phyloP scores from a whole-genome alignment of 2,888 invertebrate species.

The Apantesis nais region DNA sequence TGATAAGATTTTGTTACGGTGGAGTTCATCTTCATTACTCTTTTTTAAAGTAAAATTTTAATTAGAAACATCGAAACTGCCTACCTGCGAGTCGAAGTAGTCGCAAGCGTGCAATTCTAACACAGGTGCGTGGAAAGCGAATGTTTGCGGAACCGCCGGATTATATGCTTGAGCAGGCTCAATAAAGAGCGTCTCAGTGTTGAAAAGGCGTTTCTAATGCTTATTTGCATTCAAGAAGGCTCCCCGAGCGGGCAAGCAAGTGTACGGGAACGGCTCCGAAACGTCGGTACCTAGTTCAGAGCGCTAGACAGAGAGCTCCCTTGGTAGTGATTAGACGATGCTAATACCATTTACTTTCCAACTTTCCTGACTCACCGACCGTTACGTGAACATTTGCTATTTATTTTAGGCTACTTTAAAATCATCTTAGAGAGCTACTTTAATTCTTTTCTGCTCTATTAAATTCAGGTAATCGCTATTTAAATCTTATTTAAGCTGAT shows the following conservation, averaged over 20 bases:
- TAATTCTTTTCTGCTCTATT: conserved; percentile 46
- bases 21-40: conserved; percentile 57
- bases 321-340: conserved; percentile 83
- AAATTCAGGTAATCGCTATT: conserved; percentile 42
- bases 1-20: conserved; percentile 67
- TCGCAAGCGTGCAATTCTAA: conserved; percentile 44
- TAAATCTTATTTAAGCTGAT: conserved; percentile 37
- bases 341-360: conserved; percentile 85
- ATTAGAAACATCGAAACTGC: conserved; percentile 44
- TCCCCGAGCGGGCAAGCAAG: conserved; percentile 76
- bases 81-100: conserved; percentile 32
- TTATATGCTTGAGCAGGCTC: conserved; percentile 75
- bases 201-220: conserved; percentile 82
- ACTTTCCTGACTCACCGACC: conserved; percentile 81
- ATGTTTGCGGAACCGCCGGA: conserved; percentile 69
- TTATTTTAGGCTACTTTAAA: conserved; percentile 77
- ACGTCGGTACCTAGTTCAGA: conserved; percentile 63
- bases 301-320: conserved; percentile 78
- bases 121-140: conserved; percentile 59
- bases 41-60: conserved; percentile 49
- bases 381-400: conserved; percentile 77
- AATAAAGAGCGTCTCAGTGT: conserved; percentile 81
- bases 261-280: conserved; percentile 72
- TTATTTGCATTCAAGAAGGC: conserved; percentile 84
- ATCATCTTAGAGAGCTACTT: conserved; percentile 70